Conservation (phyloP, 2,113 vertebrate genomes). For the Bucco capensis region DNA sequence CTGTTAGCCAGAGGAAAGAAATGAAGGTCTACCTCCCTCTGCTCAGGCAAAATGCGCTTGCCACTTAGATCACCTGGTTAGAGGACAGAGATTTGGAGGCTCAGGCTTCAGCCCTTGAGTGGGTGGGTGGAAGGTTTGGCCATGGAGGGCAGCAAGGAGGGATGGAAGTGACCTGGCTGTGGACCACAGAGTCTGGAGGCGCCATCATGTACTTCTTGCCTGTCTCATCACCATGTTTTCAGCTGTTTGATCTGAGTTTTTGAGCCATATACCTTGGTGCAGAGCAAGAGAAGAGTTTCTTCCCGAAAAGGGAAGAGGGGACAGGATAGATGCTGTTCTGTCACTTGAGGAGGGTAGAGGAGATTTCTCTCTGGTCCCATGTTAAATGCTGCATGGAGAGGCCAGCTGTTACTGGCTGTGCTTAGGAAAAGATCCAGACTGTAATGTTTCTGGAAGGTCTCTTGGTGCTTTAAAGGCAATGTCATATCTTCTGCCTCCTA, state of each 20-base stretch:
- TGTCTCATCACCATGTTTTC: not conserved
- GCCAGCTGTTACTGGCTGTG: not conserved
- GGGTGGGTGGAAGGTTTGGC: not conserved
- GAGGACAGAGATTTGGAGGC: not conserved
- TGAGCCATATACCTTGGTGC: not conserved
- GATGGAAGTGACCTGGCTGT: not conserved
- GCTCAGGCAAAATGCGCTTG: not conserved
- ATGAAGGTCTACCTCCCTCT: not conserved
- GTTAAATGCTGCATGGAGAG: not conserved
- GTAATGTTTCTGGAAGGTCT: not conserved
- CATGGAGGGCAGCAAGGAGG: not conserved
- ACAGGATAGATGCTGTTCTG: not conserved
- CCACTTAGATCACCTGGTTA: not conserved
- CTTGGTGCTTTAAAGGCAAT: not conserved
- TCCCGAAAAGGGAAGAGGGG: not conserved
- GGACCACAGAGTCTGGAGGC: rapidly evolving
- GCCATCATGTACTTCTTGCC: not conserved
- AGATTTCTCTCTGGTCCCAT: not conserved
- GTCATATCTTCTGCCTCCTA: not conserved
- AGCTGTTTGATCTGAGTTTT: not conserved
- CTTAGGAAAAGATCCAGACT: not conserved
- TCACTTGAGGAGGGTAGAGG: not conserved
- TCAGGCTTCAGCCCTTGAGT: not conserved
- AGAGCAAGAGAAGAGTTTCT: not conserved
- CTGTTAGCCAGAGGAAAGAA: not conserved